phyloP scores from a whole-genome alignment of 2,888 invertebrate genomes.

The Cantharis flavilabris region DNA sequence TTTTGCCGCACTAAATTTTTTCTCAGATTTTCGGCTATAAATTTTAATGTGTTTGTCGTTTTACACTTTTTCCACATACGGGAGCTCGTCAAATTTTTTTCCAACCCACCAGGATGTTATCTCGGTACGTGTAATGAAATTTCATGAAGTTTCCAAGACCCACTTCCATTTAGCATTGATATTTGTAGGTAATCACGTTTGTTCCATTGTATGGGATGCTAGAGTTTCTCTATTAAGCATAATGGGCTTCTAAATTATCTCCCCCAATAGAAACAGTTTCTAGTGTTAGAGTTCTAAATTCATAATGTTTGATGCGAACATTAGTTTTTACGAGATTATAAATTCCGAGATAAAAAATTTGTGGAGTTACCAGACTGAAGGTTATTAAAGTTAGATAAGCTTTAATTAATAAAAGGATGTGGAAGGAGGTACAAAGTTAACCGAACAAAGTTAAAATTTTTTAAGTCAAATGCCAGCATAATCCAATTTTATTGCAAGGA shows the following conservation, averaged over 20 bases:
- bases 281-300: background rate
- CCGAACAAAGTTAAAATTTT: background rate
- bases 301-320: background rate
- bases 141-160: slow-evolving; percentile 8
- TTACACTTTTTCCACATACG: background rate
- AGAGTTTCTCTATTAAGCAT: slow-evolving; percentile 6
- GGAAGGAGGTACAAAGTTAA: background rate
- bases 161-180: slow-evolving; percentile 3
- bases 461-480: background rate
- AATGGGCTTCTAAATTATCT: slow-evolving; percentile 10
- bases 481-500: background rate
- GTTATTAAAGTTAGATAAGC: background rate
- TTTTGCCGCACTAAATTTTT: background rate
- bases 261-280: background rate
- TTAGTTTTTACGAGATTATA: background rate
- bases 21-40: background rate
- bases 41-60: background rate
- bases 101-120: background rate
- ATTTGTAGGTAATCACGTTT: slow-evolving; percentile 4
- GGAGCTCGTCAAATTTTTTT: background rate
- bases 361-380: background rate
- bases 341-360: background rate
- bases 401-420: background rate
- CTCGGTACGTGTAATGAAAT: slow-evolving; percentile 8
- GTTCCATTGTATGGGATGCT: slow-evolving; percentile 5